Base-by-base conservation (phyloP, 2,113 vertebrate species). In the Pseudorasbora parva region DNA sequence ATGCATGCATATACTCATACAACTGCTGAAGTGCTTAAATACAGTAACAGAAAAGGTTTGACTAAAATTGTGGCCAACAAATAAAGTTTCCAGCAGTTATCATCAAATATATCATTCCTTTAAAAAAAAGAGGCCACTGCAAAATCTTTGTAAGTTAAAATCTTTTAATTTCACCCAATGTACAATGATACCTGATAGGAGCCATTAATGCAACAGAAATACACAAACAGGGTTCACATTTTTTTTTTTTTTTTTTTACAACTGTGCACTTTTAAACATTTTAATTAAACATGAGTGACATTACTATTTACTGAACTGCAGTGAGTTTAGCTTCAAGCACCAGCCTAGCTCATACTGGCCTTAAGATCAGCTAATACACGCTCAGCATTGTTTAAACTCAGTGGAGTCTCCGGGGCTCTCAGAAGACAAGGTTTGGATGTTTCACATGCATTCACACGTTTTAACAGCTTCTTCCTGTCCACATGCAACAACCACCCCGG, bases 401-500 rank as follows among this genome's bases (percentile, higher is more conserved):
- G 21, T 54, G 77, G 56, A 17, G 43, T 54, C 23, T 72, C 25
- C 8, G n/a, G 30, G 1, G 54, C 3, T 30, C 3, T 84, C 51
- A 84, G 57, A 14, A 84, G 82, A n/a, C 15, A 19, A 0, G 4
- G 12, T 7, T n/a, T 4, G n/a, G 49, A 1, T 23, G 25, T 5
- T 47, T 84, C 23, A 30, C 82, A 87, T 4, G 51, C 78, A 64
- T 30, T 82, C 41, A 84, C 43, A 2, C 8, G 41, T 0, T 64
- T 6, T 3, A 71, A 25, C 19, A 87, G 72, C 10, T 1, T 8
- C 3, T 19, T n/a, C 17, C 0, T 62, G 27, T 51, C 14, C 19
- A 87, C 12, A 14, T 0, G 1, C 15, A 87, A 57, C 11, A 54
- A 3, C 86, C 71, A 71, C 9, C 9, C n/a, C 0, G 37, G 27